phyloP scores from a whole-genome alignment of 2,888 invertebrate genomes.

The Troilus luridus region DNA sequence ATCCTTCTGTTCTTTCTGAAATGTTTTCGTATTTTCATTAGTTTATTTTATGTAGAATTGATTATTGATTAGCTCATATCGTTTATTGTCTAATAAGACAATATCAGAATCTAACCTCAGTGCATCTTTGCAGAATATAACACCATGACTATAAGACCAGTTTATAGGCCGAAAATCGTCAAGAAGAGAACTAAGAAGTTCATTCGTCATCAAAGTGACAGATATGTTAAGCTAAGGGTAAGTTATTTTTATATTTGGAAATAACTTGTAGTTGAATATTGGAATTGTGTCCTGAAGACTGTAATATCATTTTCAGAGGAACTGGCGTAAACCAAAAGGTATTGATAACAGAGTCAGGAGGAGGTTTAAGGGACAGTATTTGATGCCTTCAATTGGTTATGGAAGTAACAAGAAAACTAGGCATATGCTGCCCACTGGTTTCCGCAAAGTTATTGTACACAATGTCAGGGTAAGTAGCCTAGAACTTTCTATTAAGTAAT shows the following conservation, averaged over 20 bases:
- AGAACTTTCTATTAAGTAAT: not conserved
- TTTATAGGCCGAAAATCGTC: slow-evolving; percentile 89
- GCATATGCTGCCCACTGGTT: slow-evolving; percentile 98
- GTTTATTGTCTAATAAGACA: not conserved
- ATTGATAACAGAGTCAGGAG: slow-evolving; percentile 99
- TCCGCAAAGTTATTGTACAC: slow-evolving; percentile 94
- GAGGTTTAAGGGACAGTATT: slow-evolving; percentile 98
- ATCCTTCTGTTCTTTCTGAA: not conserved
- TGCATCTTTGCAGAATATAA: slow-evolving; percentile 63
- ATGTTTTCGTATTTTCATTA: not conserved
- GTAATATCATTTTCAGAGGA: slow-evolving; percentile 74
- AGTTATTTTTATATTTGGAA: slow-evolving; percentile 66
- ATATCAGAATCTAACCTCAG: slow-evolving; percentile 16
- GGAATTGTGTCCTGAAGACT: not conserved
- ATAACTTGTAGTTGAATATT: no score
- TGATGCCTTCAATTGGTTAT: slow-evolving; percentile 99
- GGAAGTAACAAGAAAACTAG: slow-evolving; percentile 95
- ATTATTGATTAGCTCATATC: not conserved
- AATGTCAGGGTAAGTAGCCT: slow-evolving; percentile 79
- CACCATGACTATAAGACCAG: slow-evolving; percentile 91
- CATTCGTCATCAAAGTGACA: slow-evolving; percentile 98
- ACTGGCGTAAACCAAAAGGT: slow-evolving; percentile 99
- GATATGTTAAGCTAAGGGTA: slow-evolving; percentile 95
- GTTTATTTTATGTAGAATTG: not conserved
- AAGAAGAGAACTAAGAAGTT: slow-evolving; percentile 99